Base-by-base conservation (phyloP, 2,888 invertebrate genomes). In the Microdon myrmicae region DNA sequence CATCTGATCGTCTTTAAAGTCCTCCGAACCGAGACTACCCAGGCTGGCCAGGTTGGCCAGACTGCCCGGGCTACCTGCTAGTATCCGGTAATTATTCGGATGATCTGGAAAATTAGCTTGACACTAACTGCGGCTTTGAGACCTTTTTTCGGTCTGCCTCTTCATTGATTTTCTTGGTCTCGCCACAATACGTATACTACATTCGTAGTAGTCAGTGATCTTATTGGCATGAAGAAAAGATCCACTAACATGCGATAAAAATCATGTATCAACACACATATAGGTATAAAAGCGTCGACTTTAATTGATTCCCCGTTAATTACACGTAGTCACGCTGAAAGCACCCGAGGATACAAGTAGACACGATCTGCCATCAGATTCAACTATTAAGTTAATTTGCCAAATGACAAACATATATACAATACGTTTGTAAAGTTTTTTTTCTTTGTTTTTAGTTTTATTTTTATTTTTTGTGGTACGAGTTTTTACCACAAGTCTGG, bases 291-390 rank as follows among this genome's bases (percentile, higher is more conserved):
- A 47, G 41, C 53, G 31, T 26, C 39, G 25, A 60, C 54, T 54
- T 60, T 55, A 60, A 55, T 43, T 55, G 48, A 61, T 55, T 49
- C 38, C 44, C 34, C 35, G 48, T 61, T 55, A 61, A 55, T 61
- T 48, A 39, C 35, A 47, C 25, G 22, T 28, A 44, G 28, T 34
- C 39, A 43, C 25, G 43, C 29, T 26, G 34, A 29, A 17, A 47
- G 23, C 37, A 38, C 35, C 29, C 35, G 26, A 13, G 35, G 35
- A 19, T 32, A 26, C 10, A 19, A 35, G 22, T 14, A 20, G 53
- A 53, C 45, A 37, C 41, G 55, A 56, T 49, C 34, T 47, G 34
- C 28, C 45, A 32, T 45, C 54, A 48, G 48, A 48, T 48, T 48
- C 48, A 31, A 38, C 38, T 48, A 26, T 13, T 55, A 39, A 55